Evolutionary conservation across 2,888 invertebrate species (phyloP).

Genomic region (Tetropium fuscum): DNA sequence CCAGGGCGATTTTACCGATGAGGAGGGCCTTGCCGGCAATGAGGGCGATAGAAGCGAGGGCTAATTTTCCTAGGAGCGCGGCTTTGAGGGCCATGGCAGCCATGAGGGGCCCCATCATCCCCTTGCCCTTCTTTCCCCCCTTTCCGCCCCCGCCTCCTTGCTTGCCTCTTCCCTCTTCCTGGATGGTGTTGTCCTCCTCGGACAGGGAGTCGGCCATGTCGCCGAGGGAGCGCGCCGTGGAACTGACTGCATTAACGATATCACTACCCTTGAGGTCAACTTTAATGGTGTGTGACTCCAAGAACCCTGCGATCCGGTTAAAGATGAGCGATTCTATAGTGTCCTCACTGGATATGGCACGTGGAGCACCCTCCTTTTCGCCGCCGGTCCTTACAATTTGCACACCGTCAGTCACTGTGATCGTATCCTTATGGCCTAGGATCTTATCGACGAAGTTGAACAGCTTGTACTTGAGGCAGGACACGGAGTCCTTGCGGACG

Average conservation of each 20-base stretch:
- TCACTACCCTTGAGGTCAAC: slow-evolving; percentile 88
- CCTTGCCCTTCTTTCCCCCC: slow-evolving; percentile 84
- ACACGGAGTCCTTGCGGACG: slow-evolving; percentile 83
- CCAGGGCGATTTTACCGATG: slow-evolving; percentile 87
- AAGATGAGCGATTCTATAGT: slow-evolving; percentile 75
- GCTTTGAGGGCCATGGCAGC: slow-evolving; percentile 82
- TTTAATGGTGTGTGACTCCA: slow-evolving; percentile 84
- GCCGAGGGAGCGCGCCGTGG: slow-evolving; percentile 83
- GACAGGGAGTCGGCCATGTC: slow-evolving; percentile 77
- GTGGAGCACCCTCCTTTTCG: slow-evolving; percentile 82
- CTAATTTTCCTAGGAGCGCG: slow-evolving; percentile 82
- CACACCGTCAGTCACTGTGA: slow-evolving; percentile 84
- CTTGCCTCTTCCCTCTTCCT: slow-evolving; percentile 78
- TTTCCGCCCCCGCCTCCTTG: too few relatives aligned
- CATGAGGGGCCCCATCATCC: slow-evolving; percentile 82
- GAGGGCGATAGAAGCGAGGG: slow-evolving; percentile 84
- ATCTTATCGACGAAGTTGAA: slow-evolving; percentile 89
- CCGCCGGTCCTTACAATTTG: slow-evolving; percentile 82
- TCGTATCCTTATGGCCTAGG: slow-evolving; percentile 83
- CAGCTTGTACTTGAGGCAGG: slow-evolving; percentile 88
- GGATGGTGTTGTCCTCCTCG: slow-evolving; percentile 68
- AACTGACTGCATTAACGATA: slow-evolving; percentile 82
- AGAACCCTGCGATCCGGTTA: slow-evolving; percentile 79
- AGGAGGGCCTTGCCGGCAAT: slow-evolving; percentile 88
- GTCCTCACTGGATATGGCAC: slow-evolving; percentile 75